Evolutionary conservation across 2,113 vertebrate genomes (phyloP).

Genomic region (Rhinolophus sinicus): DNA sequence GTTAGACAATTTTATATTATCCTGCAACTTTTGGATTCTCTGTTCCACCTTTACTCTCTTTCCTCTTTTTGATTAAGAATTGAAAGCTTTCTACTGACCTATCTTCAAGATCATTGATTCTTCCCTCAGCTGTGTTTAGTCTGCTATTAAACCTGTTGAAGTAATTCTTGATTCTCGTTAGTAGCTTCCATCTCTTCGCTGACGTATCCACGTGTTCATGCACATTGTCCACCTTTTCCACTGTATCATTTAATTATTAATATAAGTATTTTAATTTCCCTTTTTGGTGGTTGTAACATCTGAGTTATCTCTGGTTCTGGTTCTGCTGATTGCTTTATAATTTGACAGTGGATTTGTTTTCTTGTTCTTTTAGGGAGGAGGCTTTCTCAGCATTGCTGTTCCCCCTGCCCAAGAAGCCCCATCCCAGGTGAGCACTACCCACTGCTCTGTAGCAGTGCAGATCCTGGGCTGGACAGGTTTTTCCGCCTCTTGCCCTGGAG

Average conservation of each 20-base stretch:
- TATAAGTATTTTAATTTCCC: not conserved
- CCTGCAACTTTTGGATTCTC: not conserved
- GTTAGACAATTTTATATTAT: not conserved
- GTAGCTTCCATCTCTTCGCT: not conserved
- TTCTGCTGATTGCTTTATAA: not conserved
- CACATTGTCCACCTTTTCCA: not conserved
- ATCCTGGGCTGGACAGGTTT: not conserved
- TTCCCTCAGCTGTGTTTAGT: not conserved
- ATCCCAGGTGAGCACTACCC: not conserved
- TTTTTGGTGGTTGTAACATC: not conserved
- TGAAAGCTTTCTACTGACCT: not conserved
- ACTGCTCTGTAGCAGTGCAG: not conserved
- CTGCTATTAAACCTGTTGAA: not conserved
- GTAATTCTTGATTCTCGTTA: not conserved
- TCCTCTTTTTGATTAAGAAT: not conserved
- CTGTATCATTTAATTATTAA: not conserved
- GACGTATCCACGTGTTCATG: not conserved
- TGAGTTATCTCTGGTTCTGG: not conserved
- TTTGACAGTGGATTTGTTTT: not conserved
- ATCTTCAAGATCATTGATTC: not conserved
- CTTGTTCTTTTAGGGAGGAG: not conserved
- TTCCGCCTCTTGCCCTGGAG: not conserved
- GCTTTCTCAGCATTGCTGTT: not conserved
- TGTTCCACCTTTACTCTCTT: not conserved
- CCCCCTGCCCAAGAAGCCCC: not conserved